Evolutionary conservation across 2,888 invertebrate species (phyloP), one percentile per base, ranked within the genome.

Genomic region (Chrysolina haemoptera): DNA sequence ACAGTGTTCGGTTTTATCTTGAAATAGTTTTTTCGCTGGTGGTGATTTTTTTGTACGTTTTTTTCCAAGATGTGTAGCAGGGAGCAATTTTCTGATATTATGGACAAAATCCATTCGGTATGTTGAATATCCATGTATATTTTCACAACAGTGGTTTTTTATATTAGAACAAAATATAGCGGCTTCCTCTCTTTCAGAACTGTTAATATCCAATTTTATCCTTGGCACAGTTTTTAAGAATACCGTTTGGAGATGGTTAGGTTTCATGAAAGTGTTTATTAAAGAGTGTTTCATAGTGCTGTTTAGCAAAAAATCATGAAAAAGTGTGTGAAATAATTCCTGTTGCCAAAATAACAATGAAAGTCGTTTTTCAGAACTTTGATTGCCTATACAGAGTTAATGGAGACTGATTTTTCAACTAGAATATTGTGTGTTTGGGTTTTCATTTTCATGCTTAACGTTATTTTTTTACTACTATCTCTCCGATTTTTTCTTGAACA

Each of bases 81-180:
- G 89, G 93, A 93, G 84, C 93, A 93, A 86, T 91, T 93, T 84
- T 90, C 89, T 81, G 92, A 92, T 84, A 90, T 93, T 85, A 91
- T 93, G 89, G 93, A 93, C 87, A 93, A 93, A 89, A 91, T 93
- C 85, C 93, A 93, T 89, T 91, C 92, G 92, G 93, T 93, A 88
- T 90, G 93, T 91, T 62, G 14, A 20, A n/a, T n/a, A 6, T 65
- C 4, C 10, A 14, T 43, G 12, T 22, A 12, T 20, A 20, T n/a
- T n/a, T 18, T 22, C 10, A 6, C 14, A 1, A 27, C 16, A 48
- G n/a, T 22, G 20, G 8, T 43, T 40, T 40, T 62, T n/a, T 35
- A 62, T 8, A 62, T 22, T 10, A 4, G 0, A 20, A 20, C 16
- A 16, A 3, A n/a, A 48, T 16, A 16, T 16, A 48, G 6, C 9